phyloP scores from a whole-genome alignment of 2,797 vertebrate species.

The Gila robusta region DNA sequence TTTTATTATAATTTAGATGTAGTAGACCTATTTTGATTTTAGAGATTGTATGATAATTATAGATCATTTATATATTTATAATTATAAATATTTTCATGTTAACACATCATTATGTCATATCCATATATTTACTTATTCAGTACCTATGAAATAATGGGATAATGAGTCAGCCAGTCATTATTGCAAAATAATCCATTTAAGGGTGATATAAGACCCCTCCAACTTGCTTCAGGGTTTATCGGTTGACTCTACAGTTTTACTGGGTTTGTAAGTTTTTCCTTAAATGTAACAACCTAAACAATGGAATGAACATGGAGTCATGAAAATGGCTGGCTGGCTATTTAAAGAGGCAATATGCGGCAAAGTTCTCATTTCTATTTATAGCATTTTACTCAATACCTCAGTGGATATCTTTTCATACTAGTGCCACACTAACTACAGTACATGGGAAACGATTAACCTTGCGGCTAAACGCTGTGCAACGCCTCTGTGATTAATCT shows the following conservation, averaged over 20 bases:
- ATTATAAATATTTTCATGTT: no score
- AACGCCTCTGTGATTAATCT: conserved; percentile 57
- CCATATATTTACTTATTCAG: background rate
- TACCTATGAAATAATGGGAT: background rate
- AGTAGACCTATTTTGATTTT: background rate
- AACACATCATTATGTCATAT: background rate
- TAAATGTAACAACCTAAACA: background rate
- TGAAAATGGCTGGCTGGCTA: background rate
- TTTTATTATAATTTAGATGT: background rate
- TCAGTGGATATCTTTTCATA: background rate
- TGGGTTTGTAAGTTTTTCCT: background rate
- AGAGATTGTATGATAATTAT: background rate
- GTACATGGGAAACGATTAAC: conserved; percentile 67
- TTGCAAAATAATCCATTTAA: background rate
- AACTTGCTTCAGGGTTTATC: no score
- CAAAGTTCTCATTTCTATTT: conserved; percentile 1
- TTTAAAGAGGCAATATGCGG: background rate
- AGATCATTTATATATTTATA: background rate
- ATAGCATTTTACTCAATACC: conserved; percentile 2
- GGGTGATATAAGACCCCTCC: background rate
- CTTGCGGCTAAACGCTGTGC: conserved; percentile 61
- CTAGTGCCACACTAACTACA: conserved; percentile 11
- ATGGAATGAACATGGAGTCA: background rate
- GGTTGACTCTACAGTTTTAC: background rate
- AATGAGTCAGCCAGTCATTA: background rate